phyloP scores from a whole-genome alignment of 2,113 vertebrate species.

The Cyphomyrus plagiostoma region DNA sequence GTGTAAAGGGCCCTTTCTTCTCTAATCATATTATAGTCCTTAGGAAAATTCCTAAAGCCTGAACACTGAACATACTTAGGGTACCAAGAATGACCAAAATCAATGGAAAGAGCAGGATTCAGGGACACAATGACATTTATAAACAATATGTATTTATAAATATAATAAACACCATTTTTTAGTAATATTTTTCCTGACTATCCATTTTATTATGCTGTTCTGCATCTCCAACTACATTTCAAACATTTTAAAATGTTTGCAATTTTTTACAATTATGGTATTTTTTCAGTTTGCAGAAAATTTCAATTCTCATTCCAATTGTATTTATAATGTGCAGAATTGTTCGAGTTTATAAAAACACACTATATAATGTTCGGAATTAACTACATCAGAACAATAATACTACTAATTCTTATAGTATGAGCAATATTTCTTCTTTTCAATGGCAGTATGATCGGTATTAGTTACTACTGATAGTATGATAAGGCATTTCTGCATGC shows the following conservation, averaged over 20 bases:
- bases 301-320: not conserved
- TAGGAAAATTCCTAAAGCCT: not conserved
- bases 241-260: not conserved
- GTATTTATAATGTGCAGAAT: not conserved
- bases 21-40: slow-evolving; percentile 62
- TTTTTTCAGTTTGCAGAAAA: not conserved
- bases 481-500: not conserved
- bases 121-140: not conserved
- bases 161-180: not conserved
- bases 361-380: not conserved
- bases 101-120: not conserved
- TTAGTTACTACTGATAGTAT: not conserved
- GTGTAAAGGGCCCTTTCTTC: slow-evolving; percentile 68
- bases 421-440: not conserved
- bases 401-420: not conserved
- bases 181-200: not conserved
- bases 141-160: not conserved
- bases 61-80: not conserved
- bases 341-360: not conserved
- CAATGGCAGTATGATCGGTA: not conserved
- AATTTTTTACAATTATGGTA: not conserved
- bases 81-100: not conserved
- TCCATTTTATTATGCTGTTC: not conserved
- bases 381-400: not conserved
- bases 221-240: not conserved